Evolutionary conservation across 2,113 vertebrate genomes (phyloP).

Genomic region (Mirza zaza): DNA sequence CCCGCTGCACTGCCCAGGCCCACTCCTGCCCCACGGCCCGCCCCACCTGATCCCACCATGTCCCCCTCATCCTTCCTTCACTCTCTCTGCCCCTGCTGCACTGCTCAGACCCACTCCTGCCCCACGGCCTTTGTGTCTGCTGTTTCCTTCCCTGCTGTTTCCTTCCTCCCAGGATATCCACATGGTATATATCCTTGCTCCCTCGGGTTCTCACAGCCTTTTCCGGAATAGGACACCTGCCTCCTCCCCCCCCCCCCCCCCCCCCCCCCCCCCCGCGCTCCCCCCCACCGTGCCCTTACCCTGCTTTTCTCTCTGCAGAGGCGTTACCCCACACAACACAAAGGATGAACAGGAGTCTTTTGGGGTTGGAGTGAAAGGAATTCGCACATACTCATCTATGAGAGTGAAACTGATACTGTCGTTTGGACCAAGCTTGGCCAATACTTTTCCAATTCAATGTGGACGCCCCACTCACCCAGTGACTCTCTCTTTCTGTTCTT

Average conservation of each 20-base stretch:
- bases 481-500: neutral
- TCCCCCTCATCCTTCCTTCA: neutral
- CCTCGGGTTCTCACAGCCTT: neutral
- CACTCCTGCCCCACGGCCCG: too few relatives aligned
- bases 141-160: neutral
- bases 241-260: neutral
- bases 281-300: neutral
- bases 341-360: neutral
- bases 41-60: rapidly evolving
- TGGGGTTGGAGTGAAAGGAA: neutral
- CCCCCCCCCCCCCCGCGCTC: neutral
- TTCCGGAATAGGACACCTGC: neutral
- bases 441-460: neutral
- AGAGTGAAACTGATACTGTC: neutral
- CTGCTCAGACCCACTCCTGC: neutral
- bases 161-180: too few relatives aligned
- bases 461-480: neutral
- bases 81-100: neutral
- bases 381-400: too few relatives aligned
- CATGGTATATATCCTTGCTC: neutral
- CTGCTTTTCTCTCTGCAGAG: neutral
- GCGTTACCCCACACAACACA: neutral
- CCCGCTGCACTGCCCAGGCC: neutral
- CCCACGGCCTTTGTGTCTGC: too few relatives aligned
- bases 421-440: neutral